Evolutionary conservation across 1,140 invertebrate species (phyloP), one percentile per base, ranked within the genome.

Genomic region (Notospermus geniculatus): DNA sequence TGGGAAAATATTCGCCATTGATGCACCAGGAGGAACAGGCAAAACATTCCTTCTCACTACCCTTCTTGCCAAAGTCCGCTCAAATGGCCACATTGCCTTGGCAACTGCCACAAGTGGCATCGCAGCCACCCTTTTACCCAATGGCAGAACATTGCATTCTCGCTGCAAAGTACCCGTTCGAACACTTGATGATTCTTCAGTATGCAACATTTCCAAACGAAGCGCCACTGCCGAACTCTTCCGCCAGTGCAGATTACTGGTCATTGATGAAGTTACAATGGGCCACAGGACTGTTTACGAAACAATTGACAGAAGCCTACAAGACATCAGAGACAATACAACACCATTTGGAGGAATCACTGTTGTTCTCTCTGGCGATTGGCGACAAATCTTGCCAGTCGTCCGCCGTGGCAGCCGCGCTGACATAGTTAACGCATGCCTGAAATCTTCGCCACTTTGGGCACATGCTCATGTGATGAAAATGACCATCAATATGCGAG

Each of bases 381-480:
- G 85, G 69, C 61, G 81, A 53, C 81, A 85, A 72, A 84, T 72
- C n/a, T 63, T 84, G 25, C 81, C 82, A 2, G 76, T 84, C 4
- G 77, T 83, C 25, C 62, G 67, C 46, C 68, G 73, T 69, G 75
- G 70, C 62, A 84, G 79, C 17, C 59, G 65, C 54, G 79, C 79
- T 59, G 76, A 84, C 71, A 77, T 82, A 59, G 62, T 83, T 0
- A 78, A 80, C 69, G 76, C 77, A 57, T 83, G 74, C 67, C 69
- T 83, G 30, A 84, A 83, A 73, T 67, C 67, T 67, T 82, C 80
- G 22, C 41, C 27, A 56, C 54, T 81, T 28, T 79, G 76, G 75
- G 27, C 19, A 57, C 25, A 73, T 17, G 67, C 76, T 45, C 54
- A 59, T 7, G 27, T 19, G 13, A 39, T 54, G 19, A 11, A 57